Evolutionary conservation across 2,888 invertebrate genomes (phyloP).

Genomic region (Frankliniella fusca): DNA sequence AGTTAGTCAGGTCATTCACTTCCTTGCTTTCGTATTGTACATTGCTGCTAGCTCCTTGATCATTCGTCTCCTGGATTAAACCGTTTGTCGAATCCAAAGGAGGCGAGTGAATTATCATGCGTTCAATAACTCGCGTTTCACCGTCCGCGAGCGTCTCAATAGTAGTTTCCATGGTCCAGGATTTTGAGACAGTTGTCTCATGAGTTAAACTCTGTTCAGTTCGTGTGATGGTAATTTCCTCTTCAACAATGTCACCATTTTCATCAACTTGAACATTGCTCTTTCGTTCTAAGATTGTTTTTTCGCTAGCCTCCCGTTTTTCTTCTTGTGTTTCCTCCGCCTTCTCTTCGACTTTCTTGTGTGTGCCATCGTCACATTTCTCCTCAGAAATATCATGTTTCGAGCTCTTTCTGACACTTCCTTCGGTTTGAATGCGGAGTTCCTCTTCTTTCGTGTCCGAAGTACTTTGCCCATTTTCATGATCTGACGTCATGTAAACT

Average conservation of each 20-base stretch:
- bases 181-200: neutral
- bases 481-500: too few species aligned
- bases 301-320: neutral
- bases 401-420: conserved; percentile 2
- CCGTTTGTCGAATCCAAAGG: neutral
- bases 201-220: neutral
- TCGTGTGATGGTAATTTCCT: neutral
- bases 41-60: neutral
- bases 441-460: neutral
- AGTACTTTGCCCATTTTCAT: neutral
- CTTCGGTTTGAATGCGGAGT: neutral
- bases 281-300: neutral
- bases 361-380: neutral
- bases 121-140: neutral
- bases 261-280: neutral
- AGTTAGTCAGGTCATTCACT: too few species aligned
- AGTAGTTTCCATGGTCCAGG: neutral
- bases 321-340: conserved; percentile 2
- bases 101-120: neutral
- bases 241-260: neutral
- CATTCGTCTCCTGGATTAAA: neutral
- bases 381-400: neutral
- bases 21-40: too few species aligned
- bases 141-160: neutral
- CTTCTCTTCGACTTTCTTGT: conserved; percentile 10